These are phyloP conservation scores for Rutilus rutilus DNA, from an alignment of 2,113 vertebrate species.

Conservation along the genomic window DNA sequence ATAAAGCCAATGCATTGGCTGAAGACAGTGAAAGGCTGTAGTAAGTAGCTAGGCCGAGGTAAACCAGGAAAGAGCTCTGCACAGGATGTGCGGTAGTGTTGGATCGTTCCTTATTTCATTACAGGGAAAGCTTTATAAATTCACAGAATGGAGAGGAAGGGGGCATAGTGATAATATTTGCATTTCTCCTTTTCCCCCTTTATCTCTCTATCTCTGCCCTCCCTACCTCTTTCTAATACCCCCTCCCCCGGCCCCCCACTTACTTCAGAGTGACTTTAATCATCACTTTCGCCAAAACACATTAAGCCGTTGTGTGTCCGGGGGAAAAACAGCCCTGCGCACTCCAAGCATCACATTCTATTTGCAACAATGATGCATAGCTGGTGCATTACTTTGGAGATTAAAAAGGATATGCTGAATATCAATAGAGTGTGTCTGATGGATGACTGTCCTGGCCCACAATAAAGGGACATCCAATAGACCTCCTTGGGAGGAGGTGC, in stretches of 20 bases:
- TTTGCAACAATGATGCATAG: constrained; percentile 79
- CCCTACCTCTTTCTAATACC: constrained; percentile 47
- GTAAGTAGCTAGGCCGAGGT: constrained; percentile 22
- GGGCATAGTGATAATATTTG: constrained; percentile 75
- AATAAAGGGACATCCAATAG: constrained; percentile 52
- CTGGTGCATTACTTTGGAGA: constrained; percentile 78
- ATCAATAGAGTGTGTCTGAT: constrained; percentile 71
- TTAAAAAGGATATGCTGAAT: constrained; percentile 77
- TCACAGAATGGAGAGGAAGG: constrained; percentile 71
- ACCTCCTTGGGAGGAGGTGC: constrained; percentile 51
- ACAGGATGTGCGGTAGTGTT: constrained; percentile 60
- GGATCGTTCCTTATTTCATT: constrained; percentile 78
- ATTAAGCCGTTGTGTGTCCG: constrained; percentile 75
- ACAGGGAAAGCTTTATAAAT: constrained; percentile 77
- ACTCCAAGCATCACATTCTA: constrained; percentile 69
- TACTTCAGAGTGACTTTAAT: constrained; percentile 78
- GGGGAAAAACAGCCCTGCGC: constrained; percentile 59
- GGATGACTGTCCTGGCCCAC: constrained; percentile 68
- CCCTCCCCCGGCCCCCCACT: constrained; percentile 58
- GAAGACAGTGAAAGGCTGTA: constrained; percentile 3
- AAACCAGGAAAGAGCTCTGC: constrained; percentile 40
- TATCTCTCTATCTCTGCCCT: constrained; percentile 60
- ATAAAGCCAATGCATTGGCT: neutral
- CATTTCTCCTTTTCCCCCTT: constrained; percentile 67
- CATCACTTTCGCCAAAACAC: constrained; percentile 81